Conservation (phyloP, 2,888 invertebrate species). For the Spisula subtruncata region DNA sequence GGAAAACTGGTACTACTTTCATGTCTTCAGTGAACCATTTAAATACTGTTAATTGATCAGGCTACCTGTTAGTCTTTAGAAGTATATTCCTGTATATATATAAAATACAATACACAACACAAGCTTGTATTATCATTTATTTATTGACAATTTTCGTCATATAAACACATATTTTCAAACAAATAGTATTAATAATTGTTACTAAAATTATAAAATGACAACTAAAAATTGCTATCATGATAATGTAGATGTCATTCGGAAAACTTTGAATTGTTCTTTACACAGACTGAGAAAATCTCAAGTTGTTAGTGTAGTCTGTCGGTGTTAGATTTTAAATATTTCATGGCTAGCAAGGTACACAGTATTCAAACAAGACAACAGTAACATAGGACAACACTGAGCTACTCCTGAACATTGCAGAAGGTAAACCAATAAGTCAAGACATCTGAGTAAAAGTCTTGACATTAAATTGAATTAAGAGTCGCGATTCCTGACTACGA, state of each 20-base stretch:
- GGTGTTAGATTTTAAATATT: neutral
- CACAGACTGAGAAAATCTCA: neutral
- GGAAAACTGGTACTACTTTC: too few species aligned
- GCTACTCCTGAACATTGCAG: constrained; percentile 1
- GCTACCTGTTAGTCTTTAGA: too few species aligned
- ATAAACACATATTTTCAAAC: neutral
- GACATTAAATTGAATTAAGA: too few species aligned
- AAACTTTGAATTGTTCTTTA: too few species aligned
- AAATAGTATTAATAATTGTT: neutral
- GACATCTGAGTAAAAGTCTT: too few species aligned
- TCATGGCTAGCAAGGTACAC: constrained; percentile 22
- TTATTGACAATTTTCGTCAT: neutral
- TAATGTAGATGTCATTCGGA: neutral
- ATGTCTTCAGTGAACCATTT: too few species aligned
- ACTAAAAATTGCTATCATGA: constrained; percentile 19
- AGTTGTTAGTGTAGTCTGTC: neutral
- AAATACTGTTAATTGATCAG: too few species aligned
- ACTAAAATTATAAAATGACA: neutral
- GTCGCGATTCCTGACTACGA: too few species aligned
- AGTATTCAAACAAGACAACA: constrained; percentile 37
- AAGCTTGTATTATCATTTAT: constrained; percentile 2
- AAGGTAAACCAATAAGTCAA: neutral
- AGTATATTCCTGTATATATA: neutral
- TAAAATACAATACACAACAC: neutral
- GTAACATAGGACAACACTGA: neutral